A percentile compares a stretch with the other conserved stretches of the same genome.
Conservation (phyloP, 1,140 invertebrate genomes). For the Steinernema khuongi region DNA sequence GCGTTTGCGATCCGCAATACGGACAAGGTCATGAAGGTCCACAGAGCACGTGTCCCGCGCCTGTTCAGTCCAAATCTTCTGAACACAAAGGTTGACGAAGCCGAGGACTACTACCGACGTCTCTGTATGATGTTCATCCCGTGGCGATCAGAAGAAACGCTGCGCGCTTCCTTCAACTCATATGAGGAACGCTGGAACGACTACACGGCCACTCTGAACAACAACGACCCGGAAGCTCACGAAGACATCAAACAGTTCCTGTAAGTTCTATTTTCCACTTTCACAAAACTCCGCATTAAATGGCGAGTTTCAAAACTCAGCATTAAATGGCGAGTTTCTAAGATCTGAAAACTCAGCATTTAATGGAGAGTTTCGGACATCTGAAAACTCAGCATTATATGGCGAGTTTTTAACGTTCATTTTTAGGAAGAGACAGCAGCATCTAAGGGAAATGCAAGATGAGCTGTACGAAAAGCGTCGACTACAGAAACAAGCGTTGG, state of each 20-base stretch:
- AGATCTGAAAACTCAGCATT: too few species aligned
- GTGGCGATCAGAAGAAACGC: conserved; percentile 10
- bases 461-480: not conserved
- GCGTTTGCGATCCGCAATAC: not conserved
- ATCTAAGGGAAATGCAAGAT: not conserved
- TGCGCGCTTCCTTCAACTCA: not conserved
- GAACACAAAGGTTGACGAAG: not conserved
- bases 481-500: not conserved
- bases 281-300: too few species aligned
- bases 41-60: not conserved
- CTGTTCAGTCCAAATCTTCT: not conserved
- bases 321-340: too few species aligned
- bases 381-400: too few species aligned
- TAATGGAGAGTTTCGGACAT: too few species aligned
- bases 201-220: not conserved
- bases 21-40: not conserved
- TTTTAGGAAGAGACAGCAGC: not conserved
- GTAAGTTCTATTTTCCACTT: not conserved
- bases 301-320: too few species aligned
- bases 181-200: not conserved
- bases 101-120: conserved; percentile 19
- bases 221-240: not conserved
- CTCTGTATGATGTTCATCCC: conserved; percentile 19
- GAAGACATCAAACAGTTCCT: not conserved
- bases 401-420: too few species aligned